Conservation (phyloP, 2,113 vertebrate genomes). For the Pseudolaguvia tuberculata region DNA sequence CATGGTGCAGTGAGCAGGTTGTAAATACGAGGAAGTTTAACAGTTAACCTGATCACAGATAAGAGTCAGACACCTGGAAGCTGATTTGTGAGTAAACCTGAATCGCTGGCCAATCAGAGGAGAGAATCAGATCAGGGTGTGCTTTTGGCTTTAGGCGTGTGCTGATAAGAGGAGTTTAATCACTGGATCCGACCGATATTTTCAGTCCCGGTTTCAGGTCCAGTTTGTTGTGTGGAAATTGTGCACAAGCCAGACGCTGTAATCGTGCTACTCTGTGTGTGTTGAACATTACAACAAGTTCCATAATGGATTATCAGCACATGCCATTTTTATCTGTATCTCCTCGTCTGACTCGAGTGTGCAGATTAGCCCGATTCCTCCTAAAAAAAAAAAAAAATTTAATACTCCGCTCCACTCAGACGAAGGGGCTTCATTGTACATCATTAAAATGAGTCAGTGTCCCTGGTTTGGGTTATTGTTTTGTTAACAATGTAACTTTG, state of each 20-base stretch:
- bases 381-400: too few relatives aligned
- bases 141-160: constrained; percentile 13
- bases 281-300: neutral
- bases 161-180: neutral
- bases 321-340: neutral
- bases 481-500: neutral
- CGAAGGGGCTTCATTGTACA: constrained; percentile 39
- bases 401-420: constrained; percentile 46
- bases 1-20: neutral
- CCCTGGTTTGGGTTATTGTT: too few relatives aligned
- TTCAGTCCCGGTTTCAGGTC: neutral
- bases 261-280: too few relatives aligned
- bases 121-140: constrained; percentile 8
- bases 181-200: neutral
- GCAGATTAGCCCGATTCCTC: neutral
- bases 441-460: constrained; percentile 17
- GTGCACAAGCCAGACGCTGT: neutral
- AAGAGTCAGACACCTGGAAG: neutral
- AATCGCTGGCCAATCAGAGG: neutral
- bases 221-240: neutral
- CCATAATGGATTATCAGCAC: neutral
- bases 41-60: too few relatives aligned
- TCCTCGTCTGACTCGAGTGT: neutral
- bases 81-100: neutral
- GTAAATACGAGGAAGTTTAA: neutral